Percentiles rank a stretch among this genome's conserved stretches.
These are phyloP conservation scores for Nomada goodeniana DNA, from an alignment of 2,888 invertebrate genomes.

Conservation along the genomic window DNA sequence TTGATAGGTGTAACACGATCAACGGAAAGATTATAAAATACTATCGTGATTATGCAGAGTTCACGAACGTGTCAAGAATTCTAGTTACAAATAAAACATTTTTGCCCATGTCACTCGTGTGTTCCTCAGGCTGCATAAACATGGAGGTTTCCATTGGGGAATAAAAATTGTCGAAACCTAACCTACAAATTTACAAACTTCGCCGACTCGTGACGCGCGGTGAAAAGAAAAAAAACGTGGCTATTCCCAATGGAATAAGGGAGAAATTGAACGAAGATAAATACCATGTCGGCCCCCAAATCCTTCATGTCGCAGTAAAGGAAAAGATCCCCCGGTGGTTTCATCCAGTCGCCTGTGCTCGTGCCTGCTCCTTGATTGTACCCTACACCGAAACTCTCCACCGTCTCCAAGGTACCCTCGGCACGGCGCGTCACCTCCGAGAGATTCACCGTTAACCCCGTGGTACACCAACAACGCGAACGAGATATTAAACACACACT, in stretches of 20 bases:
- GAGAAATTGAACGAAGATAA: slow-evolving; percentile 12
- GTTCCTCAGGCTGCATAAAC: slow-evolving; percentile 29
- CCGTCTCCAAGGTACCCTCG: slow-evolving; percentile 82
- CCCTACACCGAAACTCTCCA: slow-evolving; percentile 83
- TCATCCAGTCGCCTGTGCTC: slow-evolving; percentile 86
- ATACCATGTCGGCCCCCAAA: slow-evolving; percentile 93
- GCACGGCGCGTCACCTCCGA: slow-evolving; percentile 77
- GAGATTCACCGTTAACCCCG: slow-evolving; percentile 79
- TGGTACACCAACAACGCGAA: slow-evolving; percentile 63
- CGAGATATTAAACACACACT: slow-evolving; percentile 60
- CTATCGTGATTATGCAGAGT: neutral
- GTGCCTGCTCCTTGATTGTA: slow-evolving; percentile 80
- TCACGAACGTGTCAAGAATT: neutral
- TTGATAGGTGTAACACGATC: neutral
- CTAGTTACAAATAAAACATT: neutral
- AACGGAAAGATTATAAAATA: slow-evolving; percentile 8
- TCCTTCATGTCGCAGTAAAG: slow-evolving; percentile 91
- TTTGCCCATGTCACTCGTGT: neutral
- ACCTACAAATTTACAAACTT: slow-evolving; percentile 35
- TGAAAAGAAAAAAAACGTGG: neutral
- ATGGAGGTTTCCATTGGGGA: slow-evolving; percentile 42
- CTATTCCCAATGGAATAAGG: neutral
- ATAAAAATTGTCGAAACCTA: slow-evolving; percentile 39
- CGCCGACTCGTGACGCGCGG: neutral
- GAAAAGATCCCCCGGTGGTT: slow-evolving; percentile 89